Evolutionary conservation across 2,113 vertebrate genomes (phyloP), one percentile per base, ranked within the genome.

Genomic region (Aegypius monachus): DNA sequence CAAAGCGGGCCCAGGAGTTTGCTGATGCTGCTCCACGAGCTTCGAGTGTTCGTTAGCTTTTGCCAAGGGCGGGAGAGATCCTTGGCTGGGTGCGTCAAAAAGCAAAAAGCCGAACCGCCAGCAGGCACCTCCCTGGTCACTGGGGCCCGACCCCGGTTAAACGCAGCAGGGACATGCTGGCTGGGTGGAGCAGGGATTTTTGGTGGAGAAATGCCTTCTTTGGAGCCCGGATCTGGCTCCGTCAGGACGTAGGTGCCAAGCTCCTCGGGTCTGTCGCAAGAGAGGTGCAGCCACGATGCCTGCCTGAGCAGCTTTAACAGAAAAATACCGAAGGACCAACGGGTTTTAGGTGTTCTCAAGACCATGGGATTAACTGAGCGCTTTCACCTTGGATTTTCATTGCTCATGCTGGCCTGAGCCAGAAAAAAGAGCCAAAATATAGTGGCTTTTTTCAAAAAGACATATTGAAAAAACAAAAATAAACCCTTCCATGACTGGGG

Each of bases 381-480:
- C 40, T 86, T 95, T 95, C 31, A 47, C 52, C 31, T 38, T 82
- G 73, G 18, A 14, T 72, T 94, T 94, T 62, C 36, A 42, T 71
- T 48, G 52, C 50, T 88, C 18, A 6, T 34, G 40, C 53, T 65
- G 65, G 56, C 16, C 74, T 5, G 3, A 78, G 34, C 38, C 52
- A 84, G 77, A 62, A 62, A 77, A 52, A 70, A 27, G 7, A 81
- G 20, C 16, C 56, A 68, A 68, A 82, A 48, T 91, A 50, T 21
- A 77, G 66, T 82, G 58, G 34, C 16, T 87, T 94, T 93, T 96
- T 90, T 87, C 74, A 85, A 70, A 91, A 96, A 91, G 84, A 79
- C 58, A 50, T 43, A 48, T 68, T 91, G 90, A 74, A 94, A 92
- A 96, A 92, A 78, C 59, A 87, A 94, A 96, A 94, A 88, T 80